A percentile compares a stretch with the other conserved stretches of the same genome.
phyloP scores from a whole-genome alignment of 2,888 invertebrate species.

The Salpingus planirostris region DNA sequence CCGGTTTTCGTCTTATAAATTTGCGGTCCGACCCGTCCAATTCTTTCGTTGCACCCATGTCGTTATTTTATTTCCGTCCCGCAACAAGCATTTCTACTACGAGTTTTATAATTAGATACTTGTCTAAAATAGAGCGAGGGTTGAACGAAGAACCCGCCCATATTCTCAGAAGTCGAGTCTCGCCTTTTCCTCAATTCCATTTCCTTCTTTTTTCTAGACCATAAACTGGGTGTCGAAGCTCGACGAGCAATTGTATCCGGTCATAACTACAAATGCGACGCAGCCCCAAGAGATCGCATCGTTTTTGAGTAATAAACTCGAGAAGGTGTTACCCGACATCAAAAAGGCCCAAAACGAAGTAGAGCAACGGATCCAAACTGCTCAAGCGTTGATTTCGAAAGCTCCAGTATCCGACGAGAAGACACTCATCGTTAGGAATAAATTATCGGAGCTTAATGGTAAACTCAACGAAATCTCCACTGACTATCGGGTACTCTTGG shows the following conservation, averaged over 20 bases:
- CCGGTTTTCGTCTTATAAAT: too few species aligned
- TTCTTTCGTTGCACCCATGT: too few species aligned
- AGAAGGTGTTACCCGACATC: constrained; percentile 50
- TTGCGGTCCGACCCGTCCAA: too few species aligned
- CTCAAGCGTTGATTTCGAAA: constrained; percentile 54
- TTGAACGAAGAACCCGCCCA: constrained; percentile 3
- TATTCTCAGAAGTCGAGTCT: too few species aligned
- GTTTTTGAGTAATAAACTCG: constrained; percentile 50
- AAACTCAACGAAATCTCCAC: constrained; percentile 57
- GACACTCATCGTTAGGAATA: constrained; percentile 54
- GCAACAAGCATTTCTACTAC: neutral
- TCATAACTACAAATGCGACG: constrained; percentile 55
- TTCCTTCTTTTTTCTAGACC: constrained; percentile 42
- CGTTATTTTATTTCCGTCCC: constrained; percentile 1
- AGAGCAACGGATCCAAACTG: constrained; percentile 56
- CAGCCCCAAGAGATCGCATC: constrained; percentile 49
- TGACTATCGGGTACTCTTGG: constrained; percentile 60
- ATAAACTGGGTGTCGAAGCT: constrained; percentile 59
- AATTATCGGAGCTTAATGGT: constrained; percentile 57
- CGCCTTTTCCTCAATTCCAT: constrained; percentile 4
- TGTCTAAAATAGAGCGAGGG: constrained; percentile 10
- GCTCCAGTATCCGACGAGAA: constrained; percentile 45
- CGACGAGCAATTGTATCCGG: constrained; percentile 66
- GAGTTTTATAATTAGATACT: constrained; percentile 8
- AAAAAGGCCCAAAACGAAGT: constrained; percentile 58